Evolutionary conservation across 2,113 vertebrate genomes (phyloP).

Genomic region (Andinoacara biseriatus): DNA sequence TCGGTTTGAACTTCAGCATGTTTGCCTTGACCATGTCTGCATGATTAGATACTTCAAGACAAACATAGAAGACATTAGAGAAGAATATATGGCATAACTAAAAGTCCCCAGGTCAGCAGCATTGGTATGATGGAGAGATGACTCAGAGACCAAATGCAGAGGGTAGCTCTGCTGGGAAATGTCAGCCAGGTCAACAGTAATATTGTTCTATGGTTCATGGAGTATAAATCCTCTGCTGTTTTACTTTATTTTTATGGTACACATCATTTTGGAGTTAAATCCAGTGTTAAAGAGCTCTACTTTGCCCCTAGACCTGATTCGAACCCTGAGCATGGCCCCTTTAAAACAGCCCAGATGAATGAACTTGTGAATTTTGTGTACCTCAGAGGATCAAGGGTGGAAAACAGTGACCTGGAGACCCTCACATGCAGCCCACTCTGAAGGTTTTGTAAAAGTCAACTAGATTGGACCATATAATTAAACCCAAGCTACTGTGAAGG

Average conservation of each 20-base stretch:
- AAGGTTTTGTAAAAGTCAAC: background rate
- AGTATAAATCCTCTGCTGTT: background rate
- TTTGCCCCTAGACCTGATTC: accelerated
- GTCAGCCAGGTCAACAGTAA: background rate
- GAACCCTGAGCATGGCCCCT: background rate
- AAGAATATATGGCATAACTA: background rate
- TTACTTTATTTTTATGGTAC: background rate
- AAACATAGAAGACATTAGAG: background rate
- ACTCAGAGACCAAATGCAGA: background rate
- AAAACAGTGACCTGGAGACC: background rate
- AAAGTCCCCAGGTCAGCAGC: background rate
- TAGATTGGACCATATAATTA: background rate
- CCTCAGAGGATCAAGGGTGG: background rate
- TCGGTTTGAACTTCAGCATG: accelerated
- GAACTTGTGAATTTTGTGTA: background rate
- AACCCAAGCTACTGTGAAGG: background rate
- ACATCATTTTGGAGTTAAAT: background rate
- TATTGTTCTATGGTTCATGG: background rate
- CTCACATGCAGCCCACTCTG: background rate
- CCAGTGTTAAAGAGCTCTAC: accelerated
- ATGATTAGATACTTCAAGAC: background rate
- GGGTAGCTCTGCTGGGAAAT: background rate
- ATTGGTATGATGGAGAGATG: background rate
- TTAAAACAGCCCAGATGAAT: background rate
- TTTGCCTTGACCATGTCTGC: accelerated